Conservation (phyloP, 2,888 invertebrate genomes). For the Thyatira batis region DNA sequence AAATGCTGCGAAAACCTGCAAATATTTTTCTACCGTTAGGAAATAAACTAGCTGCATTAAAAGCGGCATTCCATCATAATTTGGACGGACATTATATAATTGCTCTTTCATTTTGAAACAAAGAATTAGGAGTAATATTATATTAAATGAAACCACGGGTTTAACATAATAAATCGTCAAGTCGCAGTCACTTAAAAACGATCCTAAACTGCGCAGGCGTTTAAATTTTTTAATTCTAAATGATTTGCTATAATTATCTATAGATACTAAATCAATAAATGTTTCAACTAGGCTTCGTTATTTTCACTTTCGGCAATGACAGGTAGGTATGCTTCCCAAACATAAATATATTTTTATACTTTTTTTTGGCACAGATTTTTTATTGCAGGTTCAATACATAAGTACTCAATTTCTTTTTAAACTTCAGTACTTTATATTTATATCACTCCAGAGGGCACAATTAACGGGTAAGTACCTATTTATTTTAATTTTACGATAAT, state of each 20-base stretch:
- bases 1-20: background rate
- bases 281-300: constrained; percentile 46
- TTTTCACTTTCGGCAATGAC: background rate
- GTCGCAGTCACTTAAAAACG: no score
- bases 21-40: background rate
- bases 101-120: constrained; percentile 22
- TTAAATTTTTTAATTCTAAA: no score
- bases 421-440: background rate
- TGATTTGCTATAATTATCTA: constrained; percentile 1
- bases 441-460: background rate
- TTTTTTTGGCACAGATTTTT: background rate
- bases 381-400: background rate
- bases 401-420: background rate
- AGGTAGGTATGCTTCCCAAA: background rate
- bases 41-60: constrained; percentile 4
- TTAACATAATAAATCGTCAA: background rate
- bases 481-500: background rate
- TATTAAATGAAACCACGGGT: background rate
- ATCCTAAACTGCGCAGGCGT: no score
- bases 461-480: background rate
- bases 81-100: constrained; percentile 43
- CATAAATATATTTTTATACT: background rate
- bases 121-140: constrained; percentile 6
- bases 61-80: constrained; percentile 30
- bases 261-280: constrained; percentile 31